phyloP scores from a whole-genome alignment of 2,797 vertebrate genomes.

The Galago senegalensis region DNA sequence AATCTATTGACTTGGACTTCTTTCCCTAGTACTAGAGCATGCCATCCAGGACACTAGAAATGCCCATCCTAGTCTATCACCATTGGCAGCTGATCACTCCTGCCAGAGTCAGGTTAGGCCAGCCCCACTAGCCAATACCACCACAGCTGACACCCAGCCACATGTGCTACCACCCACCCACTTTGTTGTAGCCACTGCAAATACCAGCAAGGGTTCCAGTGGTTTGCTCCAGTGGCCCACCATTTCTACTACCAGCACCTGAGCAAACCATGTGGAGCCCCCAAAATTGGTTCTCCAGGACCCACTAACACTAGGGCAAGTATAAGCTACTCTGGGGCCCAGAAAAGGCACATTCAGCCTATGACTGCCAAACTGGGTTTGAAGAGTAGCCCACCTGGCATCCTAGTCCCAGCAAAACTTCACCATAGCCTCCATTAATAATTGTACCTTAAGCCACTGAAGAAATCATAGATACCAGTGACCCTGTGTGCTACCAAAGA shows the following conservation, averaged over 20 bases:
- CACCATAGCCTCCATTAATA: not conserved
- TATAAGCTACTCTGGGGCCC: not conserved
- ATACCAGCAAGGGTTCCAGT: not conserved
- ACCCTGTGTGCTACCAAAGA: not conserved
- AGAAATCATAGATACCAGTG: not conserved
- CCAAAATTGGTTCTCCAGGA: not conserved
- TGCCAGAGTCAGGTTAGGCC: not conserved
- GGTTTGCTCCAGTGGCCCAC: not conserved
- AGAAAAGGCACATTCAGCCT: not conserved
- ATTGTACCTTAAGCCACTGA: not conserved
- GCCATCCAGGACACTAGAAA: not conserved
- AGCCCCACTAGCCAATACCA: not conserved
- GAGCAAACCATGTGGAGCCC: not conserved
- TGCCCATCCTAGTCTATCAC: not conserved
- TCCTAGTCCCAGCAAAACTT: not conserved
- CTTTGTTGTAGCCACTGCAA: not conserved
- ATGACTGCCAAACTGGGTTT: not conserved
- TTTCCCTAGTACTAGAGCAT: not conserved
- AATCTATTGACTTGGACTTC: not conserved
- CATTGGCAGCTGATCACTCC: not conserved
- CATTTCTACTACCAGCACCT: not conserved
- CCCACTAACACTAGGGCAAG: not conserved
- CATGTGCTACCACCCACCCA: not conserved
- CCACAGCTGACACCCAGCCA: not conserved
- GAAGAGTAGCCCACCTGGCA: too few relatives aligned